Conservation (phyloP, 2,797 vertebrate genomes). For the Steatocranus sp. region DNA sequence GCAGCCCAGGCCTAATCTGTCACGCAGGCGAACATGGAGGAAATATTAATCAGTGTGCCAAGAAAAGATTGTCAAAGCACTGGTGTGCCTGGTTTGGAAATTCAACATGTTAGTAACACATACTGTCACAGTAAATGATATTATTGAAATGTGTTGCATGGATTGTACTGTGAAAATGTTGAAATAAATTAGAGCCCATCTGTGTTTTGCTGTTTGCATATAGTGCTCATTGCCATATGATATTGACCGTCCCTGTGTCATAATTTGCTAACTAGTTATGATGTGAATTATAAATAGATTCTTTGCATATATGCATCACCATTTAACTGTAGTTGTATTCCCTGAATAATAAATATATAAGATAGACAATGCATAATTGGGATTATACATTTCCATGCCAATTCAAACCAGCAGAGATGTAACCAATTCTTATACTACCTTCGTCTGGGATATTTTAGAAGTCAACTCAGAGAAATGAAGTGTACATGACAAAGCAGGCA, state of each 20-base stretch:
- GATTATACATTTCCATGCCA: neutral
- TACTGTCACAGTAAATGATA: constrained; percentile 27
- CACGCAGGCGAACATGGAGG: constrained; percentile 42
- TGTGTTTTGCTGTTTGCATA: neutral
- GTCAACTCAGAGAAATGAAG: neutral
- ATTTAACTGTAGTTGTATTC: neutral
- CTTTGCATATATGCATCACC: neutral
- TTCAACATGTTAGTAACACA: constrained; percentile 42
- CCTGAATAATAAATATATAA: neutral
- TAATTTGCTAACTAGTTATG: neutral
- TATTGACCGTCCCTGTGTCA: neutral
- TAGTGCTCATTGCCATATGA: neutral
- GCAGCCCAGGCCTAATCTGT: constrained; percentile 55
- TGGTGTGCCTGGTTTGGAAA: constrained; percentile 21
- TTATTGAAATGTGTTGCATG: constrained; percentile 13
- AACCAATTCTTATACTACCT: neutral
- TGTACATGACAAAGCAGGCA: neutral
- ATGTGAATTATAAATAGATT: neutral
- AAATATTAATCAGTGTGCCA: constrained; percentile 49
- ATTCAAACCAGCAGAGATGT: neutral
- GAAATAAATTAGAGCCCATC: neutral
- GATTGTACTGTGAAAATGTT: neutral
- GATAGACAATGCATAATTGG: neutral
- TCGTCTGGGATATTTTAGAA: neutral
- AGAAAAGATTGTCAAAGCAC: constrained; percentile 22